phyloP scores from a whole-genome alignment of 2,888 invertebrate species.

The Tenthredo distinguenda region DNA sequence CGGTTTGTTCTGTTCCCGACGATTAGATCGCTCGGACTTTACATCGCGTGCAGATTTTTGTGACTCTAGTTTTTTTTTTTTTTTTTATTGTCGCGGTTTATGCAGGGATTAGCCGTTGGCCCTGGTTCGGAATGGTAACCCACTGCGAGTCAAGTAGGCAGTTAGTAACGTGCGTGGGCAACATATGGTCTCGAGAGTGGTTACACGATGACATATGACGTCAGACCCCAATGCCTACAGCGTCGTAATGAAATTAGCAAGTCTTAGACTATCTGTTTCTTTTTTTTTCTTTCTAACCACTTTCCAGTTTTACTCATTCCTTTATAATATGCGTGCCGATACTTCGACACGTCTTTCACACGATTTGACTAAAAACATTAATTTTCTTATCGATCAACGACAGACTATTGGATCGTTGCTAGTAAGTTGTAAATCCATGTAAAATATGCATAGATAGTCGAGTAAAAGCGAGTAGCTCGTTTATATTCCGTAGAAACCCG shows the following conservation, averaged over 20 bases:
- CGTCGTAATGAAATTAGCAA: slow-evolving; percentile 15
- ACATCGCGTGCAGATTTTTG: not conserved
- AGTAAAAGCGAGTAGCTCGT: slow-evolving; percentile 1
- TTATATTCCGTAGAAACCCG: slow-evolving; percentile 33
- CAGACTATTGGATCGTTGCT: not conserved
- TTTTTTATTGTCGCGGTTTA: not conserved
- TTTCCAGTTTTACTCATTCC: not conserved
- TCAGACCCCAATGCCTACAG: not conserved
- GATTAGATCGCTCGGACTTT: not conserved
- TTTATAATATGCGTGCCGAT: not conserved
- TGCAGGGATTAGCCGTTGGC: not conserved
- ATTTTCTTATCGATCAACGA: not conserved
- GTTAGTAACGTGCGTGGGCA: slow-evolving; percentile 28
- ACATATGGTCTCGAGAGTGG: slow-evolving; percentile 7
- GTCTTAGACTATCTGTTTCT: not conserved
- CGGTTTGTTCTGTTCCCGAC: not conserved
- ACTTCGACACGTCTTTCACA: not conserved
- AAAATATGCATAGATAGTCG: not conserved
- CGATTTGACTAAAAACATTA: not conserved
- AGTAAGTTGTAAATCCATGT: not conserved
- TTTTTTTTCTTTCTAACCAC: not conserved
- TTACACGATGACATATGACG: slow-evolving; percentile 30
- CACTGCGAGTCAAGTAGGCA: slow-evolving; percentile 1
- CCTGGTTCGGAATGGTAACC: slow-evolving; percentile 4
- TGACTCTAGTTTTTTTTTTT: not conserved